phyloP scores from a whole-genome alignment of 2,888 invertebrate species.

The Agrotis clavis region DNA sequence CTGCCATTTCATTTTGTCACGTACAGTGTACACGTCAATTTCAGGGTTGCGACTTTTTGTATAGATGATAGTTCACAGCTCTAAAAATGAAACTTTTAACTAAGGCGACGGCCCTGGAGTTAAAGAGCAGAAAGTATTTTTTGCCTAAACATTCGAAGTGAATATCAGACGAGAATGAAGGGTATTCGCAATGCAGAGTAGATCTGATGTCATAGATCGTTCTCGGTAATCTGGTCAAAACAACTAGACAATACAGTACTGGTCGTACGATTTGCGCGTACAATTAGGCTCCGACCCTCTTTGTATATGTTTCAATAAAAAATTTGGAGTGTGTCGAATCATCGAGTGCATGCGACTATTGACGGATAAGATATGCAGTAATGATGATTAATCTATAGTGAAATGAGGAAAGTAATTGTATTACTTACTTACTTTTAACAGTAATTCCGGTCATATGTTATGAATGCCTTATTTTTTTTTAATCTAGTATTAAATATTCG shows the following conservation, averaged over 20 bases:
- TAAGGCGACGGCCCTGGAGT: background rate
- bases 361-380: constrained; percentile 28
- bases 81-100: background rate
- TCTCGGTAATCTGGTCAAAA: constrained; percentile 46
- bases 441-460: background rate
- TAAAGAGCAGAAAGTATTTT: background rate
- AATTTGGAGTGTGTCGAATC: constrained; percentile 61
- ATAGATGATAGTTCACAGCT: background rate
- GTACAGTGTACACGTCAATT: constrained; percentile 33
- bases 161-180: constrained; percentile 23
- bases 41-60: constrained; percentile 18
- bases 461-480: background rate
- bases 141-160: constrained; percentile 15
- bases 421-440: background rate
- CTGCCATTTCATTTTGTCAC: constrained; percentile 45
- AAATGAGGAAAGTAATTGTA: constrained; percentile 19
- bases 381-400: constrained; percentile 36
- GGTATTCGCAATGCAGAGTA: constrained; percentile 41
- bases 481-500: background rate
- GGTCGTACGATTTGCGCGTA: constrained; percentile 49
- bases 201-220: constrained; percentile 57
- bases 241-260: constrained; percentile 43
- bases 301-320: constrained; percentile 52
- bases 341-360: constrained; percentile 47
- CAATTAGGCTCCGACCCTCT: constrained; percentile 57